phyloP scores from a whole-genome alignment of 2,888 invertebrate genomes.

The Patella caerulea region DNA sequence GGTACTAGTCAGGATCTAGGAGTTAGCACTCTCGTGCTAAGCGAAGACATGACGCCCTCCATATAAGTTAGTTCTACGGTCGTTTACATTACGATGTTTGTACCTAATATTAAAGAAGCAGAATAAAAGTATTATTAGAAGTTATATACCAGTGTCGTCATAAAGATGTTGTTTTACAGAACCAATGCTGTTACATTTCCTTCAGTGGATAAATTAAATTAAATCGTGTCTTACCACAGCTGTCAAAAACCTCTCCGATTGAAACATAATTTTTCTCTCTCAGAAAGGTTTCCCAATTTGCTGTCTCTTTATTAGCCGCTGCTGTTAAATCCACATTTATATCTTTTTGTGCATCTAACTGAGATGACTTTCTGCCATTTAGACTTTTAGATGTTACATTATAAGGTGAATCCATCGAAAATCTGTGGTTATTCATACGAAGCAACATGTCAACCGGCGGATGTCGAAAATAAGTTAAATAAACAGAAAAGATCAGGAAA shows the following conservation, averaged over 20 bases:
- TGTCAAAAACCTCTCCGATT: slow-evolving; percentile 54
- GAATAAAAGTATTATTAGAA: no score
- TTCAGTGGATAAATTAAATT: no score
- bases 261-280: slow-evolving; percentile 46
- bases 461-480: slow-evolving; percentile 36
- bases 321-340: slow-evolving; percentile 31
- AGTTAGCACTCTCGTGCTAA: no score
- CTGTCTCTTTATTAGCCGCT: slow-evolving; percentile 30
- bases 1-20: no score
- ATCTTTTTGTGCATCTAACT: neutral
- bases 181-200: no score
- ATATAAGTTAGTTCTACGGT: no score
- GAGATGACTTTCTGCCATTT: neutral
- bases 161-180: no score
- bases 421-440: slow-evolving; percentile 25
- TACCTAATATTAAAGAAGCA: no score
- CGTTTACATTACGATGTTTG: no score
- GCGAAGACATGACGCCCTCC: no score
- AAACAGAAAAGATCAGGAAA: slow-evolving; percentile 19
- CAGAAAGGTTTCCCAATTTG: slow-evolving; percentile 52
- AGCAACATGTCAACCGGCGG: slow-evolving; percentile 38
- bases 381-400: neutral
- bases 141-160: no score
- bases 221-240: slow-evolving; percentile 48
- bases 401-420: neutral